These are phyloP conservation scores for Boloria euphrosyne DNA, from an alignment of 2,888 invertebrate species.

Conservation along the genomic window DNA sequence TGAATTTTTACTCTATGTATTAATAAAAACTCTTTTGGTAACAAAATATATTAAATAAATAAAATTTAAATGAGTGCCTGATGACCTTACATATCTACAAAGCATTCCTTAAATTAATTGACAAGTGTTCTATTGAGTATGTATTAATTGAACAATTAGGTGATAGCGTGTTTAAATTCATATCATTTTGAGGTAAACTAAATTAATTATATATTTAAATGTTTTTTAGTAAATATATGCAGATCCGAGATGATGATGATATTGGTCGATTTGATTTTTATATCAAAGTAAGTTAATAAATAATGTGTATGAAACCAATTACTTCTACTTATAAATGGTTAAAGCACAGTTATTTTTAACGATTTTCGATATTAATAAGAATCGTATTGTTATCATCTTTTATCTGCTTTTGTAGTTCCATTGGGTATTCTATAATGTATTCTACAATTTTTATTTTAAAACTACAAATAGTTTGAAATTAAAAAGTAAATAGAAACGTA, in stretches of 20 bases:
- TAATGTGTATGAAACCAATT: too few species aligned
- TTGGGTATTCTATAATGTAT: too few species aligned
- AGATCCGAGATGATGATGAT: neutral
- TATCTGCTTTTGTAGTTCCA: too few species aligned
- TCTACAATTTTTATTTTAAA: neutral
- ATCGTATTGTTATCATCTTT: too few species aligned
- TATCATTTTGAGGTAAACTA: slow-evolving; percentile 24
- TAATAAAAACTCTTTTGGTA: slow-evolving; percentile 9
- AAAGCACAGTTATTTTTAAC: too few species aligned
- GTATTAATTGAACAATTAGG: neutral
- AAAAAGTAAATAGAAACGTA: neutral
- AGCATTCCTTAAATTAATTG: slow-evolving; percentile 8
- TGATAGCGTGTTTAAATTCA: slow-evolving; percentile 29
- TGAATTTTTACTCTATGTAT: slow-evolving; percentile 1
- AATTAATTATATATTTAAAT: neutral
- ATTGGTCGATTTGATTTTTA: too few species aligned
- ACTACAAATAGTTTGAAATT: neutral
- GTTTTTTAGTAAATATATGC: neutral
- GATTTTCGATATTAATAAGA: too few species aligned
- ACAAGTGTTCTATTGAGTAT: neutral
- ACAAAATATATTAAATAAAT: slow-evolving; percentile 10
- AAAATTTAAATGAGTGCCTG: neutral
- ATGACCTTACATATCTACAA: neutral
- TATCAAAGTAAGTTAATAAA: too few species aligned
- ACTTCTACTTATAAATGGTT: too few species aligned